Evolutionary conservation across 2,797 vertebrate genomes (phyloP).

Genomic region (Falco naumanni): DNA sequence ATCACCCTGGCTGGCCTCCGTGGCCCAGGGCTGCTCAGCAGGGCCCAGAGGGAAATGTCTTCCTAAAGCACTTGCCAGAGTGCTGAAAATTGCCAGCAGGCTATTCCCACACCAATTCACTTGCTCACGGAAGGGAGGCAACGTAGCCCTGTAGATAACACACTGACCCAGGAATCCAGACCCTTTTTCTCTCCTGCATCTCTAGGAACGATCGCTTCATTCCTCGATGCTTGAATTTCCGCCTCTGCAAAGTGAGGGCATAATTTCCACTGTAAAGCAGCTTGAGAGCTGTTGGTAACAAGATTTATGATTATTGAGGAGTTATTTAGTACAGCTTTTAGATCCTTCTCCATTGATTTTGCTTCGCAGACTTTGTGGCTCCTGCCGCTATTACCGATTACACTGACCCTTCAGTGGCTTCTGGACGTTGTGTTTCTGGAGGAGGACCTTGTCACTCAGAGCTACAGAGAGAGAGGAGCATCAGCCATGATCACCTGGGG

Average conservation of each 20-base stretch:
- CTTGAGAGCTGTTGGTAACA: background rate
- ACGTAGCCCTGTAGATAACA: background rate
- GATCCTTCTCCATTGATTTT: conserved; percentile 37
- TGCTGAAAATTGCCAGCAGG: background rate
- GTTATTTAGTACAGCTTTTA: conserved; percentile 47
- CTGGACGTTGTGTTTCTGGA: background rate
- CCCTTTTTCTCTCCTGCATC: background rate
- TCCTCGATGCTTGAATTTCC: background rate
- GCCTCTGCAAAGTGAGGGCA: background rate
- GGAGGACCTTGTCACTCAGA: background rate
- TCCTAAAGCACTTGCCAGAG: background rate
- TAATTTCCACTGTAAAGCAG: background rate
- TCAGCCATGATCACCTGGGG: background rate
- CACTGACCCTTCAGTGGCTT: fast-evolving
- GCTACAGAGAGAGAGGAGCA: background rate
- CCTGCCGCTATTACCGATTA: background rate
- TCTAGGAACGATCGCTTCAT: background rate
- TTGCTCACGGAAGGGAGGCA: background rate
- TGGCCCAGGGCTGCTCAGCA: fast-evolving
- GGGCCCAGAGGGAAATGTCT: background rate
- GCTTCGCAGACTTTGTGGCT: conserved; percentile 14
- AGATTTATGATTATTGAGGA: conserved; percentile 47
- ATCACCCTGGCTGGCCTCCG: background rate
- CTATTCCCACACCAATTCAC: background rate
- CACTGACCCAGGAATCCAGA: background rate